Evolutionary conservation across 2,797 vertebrate genomes (phyloP), one percentile per base, ranked within the genome.

Genomic region (Cuniculus paca): DNA sequence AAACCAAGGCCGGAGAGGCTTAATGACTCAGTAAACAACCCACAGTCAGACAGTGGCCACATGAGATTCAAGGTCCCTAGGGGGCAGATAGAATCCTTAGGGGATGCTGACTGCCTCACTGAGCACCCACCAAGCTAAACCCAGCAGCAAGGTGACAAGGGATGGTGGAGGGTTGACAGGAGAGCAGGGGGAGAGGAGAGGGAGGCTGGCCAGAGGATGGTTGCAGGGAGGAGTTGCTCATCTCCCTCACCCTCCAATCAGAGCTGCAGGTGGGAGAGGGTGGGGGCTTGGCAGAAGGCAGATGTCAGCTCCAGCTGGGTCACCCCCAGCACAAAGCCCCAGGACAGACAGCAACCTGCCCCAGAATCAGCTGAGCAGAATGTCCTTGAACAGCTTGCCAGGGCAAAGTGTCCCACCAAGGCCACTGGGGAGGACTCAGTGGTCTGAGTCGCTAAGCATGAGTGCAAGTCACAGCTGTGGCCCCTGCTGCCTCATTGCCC

Each of bases 321-420:
- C 12, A 13, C 17, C 79, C 81, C 84, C 91, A 90, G 84, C 50
- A 31, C 74, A 77, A 1, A 48, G 85, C 79, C 78, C 92, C 93
- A 92, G 70, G 68, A 31, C 4, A 0, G 56, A 36, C 60, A 52
- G 81, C 60, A 96, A 97, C 97, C 88, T 97, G 97, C 95, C 85
- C 92, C 0, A 0, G 88, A 86, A 54, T 75, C 96, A 94, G 95
- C 81, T 2, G 0, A 52, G 70, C 54, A 91, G 80, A 96, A 87
- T 0, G 14, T 87, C 97, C 97, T 96, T 96, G 89, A 94, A 86
- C 94, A 96, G 84, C 94, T 97, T 87, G 61, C 24, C 0, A 2
- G 34, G 50, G 42, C 8, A 0, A 80, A 26, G 2, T 36, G 2
- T 56, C 94, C 26, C 39, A 1, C 3, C 1, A 0, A 74, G 93